Evolutionary conservation across 2,888 invertebrate species (phyloP).

Genomic region (Crematogaster levior): DNA sequence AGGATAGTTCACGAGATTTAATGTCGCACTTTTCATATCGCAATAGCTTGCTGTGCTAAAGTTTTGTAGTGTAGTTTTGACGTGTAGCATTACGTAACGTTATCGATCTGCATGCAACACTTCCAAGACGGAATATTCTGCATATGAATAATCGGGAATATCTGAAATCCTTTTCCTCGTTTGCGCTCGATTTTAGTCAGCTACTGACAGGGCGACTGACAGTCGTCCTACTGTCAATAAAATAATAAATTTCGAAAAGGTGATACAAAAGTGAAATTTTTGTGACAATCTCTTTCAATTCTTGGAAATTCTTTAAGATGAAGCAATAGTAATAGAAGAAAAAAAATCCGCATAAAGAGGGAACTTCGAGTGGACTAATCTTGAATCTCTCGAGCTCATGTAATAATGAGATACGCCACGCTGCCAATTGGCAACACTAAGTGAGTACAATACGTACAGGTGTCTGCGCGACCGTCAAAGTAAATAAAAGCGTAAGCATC

Average conservation of each 20-base stretch:
- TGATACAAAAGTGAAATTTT: background rate
- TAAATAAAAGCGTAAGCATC: background rate
- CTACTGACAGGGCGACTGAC: no score
- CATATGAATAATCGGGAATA: constrained; percentile 10
- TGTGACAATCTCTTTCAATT: background rate
- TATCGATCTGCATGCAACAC: constrained; percentile 21
- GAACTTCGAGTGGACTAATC: constrained; percentile 4
- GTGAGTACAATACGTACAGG: background rate
- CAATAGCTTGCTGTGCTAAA: background rate
- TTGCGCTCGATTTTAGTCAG: background rate
- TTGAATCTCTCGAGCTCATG: constrained; percentile 25
- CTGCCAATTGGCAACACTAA: constrained; percentile 34
- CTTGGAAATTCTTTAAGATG: background rate
- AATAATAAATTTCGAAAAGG: background rate
- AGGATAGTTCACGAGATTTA: background rate
- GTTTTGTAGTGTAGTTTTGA: no score
- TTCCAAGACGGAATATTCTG: constrained; percentile 32
- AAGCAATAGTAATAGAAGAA: background rate
- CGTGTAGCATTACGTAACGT: constrained; percentile 58
- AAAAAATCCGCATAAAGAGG: background rate
- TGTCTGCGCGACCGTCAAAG: background rate
- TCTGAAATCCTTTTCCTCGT: background rate
- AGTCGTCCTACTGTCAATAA: background rate
- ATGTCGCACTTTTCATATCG: background rate
- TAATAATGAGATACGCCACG: background rate